Conservation (phyloP, 1,140 invertebrate genomes). For the Babylonia areolata region DNA sequence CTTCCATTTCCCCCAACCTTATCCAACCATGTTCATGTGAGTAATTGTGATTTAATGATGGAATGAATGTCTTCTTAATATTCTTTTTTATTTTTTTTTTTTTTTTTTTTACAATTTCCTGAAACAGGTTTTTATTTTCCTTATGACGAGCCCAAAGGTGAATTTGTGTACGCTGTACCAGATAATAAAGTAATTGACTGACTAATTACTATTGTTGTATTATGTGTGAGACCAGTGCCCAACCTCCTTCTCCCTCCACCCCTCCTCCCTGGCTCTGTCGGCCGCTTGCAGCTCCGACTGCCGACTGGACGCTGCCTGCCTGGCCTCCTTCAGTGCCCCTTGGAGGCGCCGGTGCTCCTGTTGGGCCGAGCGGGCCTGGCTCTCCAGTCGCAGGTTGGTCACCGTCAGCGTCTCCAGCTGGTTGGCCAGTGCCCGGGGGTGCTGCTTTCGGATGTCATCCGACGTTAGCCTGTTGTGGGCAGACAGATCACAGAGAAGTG, state of each 20-base stretch:
- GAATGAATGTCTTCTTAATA: no score
- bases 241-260: slow-evolving; percentile 23
- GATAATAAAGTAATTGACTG: neutral
- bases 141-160: no score
- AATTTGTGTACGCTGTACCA: no score
- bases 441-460: slow-evolving; percentile 61
- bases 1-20: no score
- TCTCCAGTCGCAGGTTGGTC: slow-evolving; percentile 44
- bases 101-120: no score
- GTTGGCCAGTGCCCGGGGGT: slow-evolving; percentile 61
- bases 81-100: no score
- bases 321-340: slow-evolving; percentile 43
- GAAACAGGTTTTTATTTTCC: no score
- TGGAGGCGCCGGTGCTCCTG: slow-evolving; percentile 45
- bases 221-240: no score
- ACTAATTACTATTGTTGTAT: no score
- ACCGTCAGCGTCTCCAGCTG: slow-evolving; percentile 52
- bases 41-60: no score
- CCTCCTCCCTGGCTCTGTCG: neutral
- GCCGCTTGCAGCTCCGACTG: slow-evolving; percentile 30
- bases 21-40: no score
- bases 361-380: slow-evolving; percentile 31
- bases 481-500: neutral
- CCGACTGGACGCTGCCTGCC: slow-evolving; percentile 2
- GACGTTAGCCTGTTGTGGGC: slow-evolving; percentile 55